Evolutionary conservation across 2,797 vertebrate genomes (phyloP).

Genomic region (Staurois parvus): DNA sequence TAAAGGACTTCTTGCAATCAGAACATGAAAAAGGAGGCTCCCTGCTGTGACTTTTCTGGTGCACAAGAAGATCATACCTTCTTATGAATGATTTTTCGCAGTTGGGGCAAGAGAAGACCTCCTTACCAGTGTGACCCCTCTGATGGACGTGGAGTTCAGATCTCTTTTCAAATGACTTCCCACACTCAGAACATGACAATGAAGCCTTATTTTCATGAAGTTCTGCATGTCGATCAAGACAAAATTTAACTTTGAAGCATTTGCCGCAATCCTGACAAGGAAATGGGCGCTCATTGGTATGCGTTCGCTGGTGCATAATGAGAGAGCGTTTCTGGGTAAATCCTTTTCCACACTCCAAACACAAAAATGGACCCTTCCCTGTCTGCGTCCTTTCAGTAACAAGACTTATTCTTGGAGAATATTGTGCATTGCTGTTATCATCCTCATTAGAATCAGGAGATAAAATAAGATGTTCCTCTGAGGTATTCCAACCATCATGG

Average conservation of each 20-base stretch:
- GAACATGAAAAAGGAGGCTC: no score
- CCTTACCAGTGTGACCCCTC: background rate
- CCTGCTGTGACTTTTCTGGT: conserved; percentile 40
- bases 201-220: background rate
- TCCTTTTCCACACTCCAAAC: no score
- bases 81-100: conserved; percentile 60
- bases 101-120: background rate
- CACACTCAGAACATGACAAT: background rate
- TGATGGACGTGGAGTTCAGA: background rate
- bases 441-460: no score
- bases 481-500: no score
- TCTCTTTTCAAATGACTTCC: background rate
- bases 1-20: background rate
- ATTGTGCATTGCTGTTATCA: no score
- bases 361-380: no score
- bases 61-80: conserved; percentile 63
- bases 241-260: background rate
- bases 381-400: no score
- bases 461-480: no score
- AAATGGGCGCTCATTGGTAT: background rate
- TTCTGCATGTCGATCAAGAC: background rate
- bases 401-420: no score
- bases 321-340: no score
- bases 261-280: background rate
- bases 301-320: no score